A percentile compares a stretch with the other conserved stretches of the same genome.
phyloP scores from a whole-genome alignment of 2,113 vertebrate species.

The Seriola aureovittata region DNA sequence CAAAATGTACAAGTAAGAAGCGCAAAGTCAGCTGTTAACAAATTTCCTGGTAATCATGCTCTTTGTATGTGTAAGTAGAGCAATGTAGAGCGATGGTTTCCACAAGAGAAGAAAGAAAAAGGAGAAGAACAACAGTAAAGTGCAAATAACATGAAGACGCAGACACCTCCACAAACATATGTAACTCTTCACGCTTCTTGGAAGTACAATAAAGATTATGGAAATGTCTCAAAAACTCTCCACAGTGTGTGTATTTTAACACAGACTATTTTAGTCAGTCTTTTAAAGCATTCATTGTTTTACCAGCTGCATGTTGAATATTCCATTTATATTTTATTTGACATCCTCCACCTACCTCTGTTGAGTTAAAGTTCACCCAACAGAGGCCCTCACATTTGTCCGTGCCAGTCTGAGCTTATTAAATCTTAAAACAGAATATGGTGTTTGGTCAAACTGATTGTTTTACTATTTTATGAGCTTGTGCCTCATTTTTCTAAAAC shows the following conservation, averaged over 20 bases:
- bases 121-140: background rate
- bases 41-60: background rate
- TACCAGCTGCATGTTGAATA: constrained; percentile 52
- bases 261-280: constrained; percentile 29
- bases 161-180: background rate
- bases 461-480: constrained; percentile 32
- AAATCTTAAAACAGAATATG: constrained; percentile 49
- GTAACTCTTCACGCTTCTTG: constrained; percentile 12
- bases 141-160: background rate
- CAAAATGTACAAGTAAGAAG: background rate
- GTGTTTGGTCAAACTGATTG: constrained; percentile 37
- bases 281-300: constrained; percentile 54
- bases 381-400: constrained; percentile 21
- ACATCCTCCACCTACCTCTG: constrained; percentile 49
- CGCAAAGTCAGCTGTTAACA: background rate
- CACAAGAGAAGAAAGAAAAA: background rate
- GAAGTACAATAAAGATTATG: constrained; percentile 19
- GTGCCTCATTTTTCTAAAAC: constrained; percentile 35
- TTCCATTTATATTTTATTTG: constrained; percentile 60
- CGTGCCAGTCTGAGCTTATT: constrained; percentile 46
- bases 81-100: background rate
- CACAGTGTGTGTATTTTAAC: constrained; percentile 9
- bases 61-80: background rate
- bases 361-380: constrained; percentile 40
- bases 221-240: constrained; percentile 26